These are phyloP conservation scores for Mycetomoellerius zeteki DNA, from an alignment of 1,140 invertebrate species.

Conservation along the genomic window DNA sequence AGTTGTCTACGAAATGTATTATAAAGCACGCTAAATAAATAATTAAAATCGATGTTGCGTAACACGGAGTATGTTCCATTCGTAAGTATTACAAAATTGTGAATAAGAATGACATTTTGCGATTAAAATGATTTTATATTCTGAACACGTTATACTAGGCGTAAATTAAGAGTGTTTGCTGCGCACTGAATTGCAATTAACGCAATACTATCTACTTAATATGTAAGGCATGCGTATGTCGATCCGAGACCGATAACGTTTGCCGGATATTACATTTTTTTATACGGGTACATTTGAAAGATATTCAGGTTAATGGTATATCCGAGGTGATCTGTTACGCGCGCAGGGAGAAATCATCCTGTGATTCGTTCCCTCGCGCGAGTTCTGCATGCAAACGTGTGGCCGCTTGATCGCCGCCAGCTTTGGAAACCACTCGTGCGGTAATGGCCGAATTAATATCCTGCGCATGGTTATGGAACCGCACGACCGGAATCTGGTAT, in stretches of 20 bases:
- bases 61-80: neutral
- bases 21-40: slow-evolving; percentile 3
- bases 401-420: slow-evolving; percentile 29
- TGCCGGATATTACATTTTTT: slow-evolving; percentile 53
- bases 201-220: neutral
- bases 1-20: neutral
- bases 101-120: neutral
- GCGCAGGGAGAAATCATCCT: slow-evolving; percentile 34
- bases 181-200: slow-evolving; percentile 39
- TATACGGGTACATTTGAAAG: slow-evolving; percentile 49
- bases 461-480: slow-evolving; percentile 62
- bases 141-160: neutral
- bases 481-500: slow-evolving; percentile 58
- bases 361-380: slow-evolving; percentile 22
- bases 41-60: neutral
- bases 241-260: slow-evolving; percentile 12
- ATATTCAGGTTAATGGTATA: slow-evolving; percentile 69
- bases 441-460: slow-evolving; percentile 73
- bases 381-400: slow-evolving; percentile 55
- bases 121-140: slow-evolving; percentile 23
- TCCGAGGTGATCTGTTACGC: slow-evolving; percentile 34
- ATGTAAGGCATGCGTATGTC: slow-evolving; percentile 32
- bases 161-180: slow-evolving; percentile 30
- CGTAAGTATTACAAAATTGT: neutral
- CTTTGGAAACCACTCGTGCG: slow-evolving; percentile 58